A percentile compares a stretch with the other conserved stretches of the same genome.
Evolutionary conservation across 1,140 invertebrate genomes (phyloP).

Genomic region (Sycophila sp.): DNA sequence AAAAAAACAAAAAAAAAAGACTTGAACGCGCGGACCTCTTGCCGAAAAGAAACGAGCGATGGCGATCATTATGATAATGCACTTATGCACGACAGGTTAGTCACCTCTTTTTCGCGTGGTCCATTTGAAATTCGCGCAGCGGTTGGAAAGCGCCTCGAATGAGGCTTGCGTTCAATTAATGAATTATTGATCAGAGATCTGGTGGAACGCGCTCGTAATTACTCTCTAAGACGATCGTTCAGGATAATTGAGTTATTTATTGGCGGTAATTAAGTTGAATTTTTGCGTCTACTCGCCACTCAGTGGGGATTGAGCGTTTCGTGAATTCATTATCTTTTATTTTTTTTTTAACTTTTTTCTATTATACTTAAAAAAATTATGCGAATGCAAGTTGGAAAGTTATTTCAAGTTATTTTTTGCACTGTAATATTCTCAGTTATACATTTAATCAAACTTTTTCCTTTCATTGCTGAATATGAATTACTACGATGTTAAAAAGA

Average conservation of each 20-base stretch:
- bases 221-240: neutral
- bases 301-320: neutral
- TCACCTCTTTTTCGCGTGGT: neutral
- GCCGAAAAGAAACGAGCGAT: neutral
- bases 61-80: neutral
- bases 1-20: no score
- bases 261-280: neutral
- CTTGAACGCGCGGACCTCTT: no score
- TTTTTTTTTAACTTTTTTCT: no score
- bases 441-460: no score
- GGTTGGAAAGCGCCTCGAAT: neutral
- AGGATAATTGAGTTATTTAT: constrained; percentile 21
- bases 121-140: neutral
- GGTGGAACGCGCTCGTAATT: neutral
- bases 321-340: no score
- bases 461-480: no score
- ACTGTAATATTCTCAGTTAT: no score
- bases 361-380: no score
- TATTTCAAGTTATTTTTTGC: no score
- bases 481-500: no score
- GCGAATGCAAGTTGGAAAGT: no score
- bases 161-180: neutral
- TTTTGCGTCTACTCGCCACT: neutral
- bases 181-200: constrained; percentile 20
- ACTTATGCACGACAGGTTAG: neutral